Base-by-base conservation (phyloP, 2,797 vertebrate genomes). In the Nannoperca obscura region DNA sequence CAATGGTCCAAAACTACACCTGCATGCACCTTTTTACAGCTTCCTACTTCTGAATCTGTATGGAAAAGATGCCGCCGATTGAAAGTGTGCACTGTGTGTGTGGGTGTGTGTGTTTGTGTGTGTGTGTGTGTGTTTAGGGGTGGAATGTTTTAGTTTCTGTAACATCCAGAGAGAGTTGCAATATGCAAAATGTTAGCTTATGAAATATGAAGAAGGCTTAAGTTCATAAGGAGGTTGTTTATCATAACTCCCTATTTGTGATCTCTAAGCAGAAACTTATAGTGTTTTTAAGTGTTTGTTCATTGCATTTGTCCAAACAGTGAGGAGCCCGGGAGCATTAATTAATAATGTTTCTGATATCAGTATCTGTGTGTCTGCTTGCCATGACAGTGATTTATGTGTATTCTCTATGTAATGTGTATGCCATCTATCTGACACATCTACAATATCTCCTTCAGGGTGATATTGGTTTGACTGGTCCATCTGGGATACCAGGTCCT, bases 381-480 rank as follows among this genome's bases (percentile, higher is more conserved):
- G 71, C 73, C 52, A 30, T 82, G 53, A 86, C 50, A 61, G 10
- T 86, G 66, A 80, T 83, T 27, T 79, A 78, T 86, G 57, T 74
- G 36, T 73, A 22, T 75, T 71, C 36, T 78, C 62, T n/a, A 50
- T 65, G 44, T 71, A 22, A 58, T 49, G 57, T 76, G 47, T 63
- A 27, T 64, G 44, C 71, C 55, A 73, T 79, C 64, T 71, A 22
- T 58, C 50, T 87, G 75, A 87, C 66, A 63, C 20, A 1, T 49
- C 40, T 84, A 34, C 12, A 58, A 61, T 65, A 64, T 93, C 91
- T 93, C 66, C 86, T 88, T 86, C 90, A 99, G 98, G 98, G 98
- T 76, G 98, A 99, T 91, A 92, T 90, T 85, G 98, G 98, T 54
- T 92, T 97, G 71, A 81, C 95, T 65, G 98, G 98, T 19, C 76